Evolutionary conservation across 1,140 invertebrate species (phyloP), one percentile per base, ranked within the genome.

Genomic region (Alviniconcha marisindica): DNA sequence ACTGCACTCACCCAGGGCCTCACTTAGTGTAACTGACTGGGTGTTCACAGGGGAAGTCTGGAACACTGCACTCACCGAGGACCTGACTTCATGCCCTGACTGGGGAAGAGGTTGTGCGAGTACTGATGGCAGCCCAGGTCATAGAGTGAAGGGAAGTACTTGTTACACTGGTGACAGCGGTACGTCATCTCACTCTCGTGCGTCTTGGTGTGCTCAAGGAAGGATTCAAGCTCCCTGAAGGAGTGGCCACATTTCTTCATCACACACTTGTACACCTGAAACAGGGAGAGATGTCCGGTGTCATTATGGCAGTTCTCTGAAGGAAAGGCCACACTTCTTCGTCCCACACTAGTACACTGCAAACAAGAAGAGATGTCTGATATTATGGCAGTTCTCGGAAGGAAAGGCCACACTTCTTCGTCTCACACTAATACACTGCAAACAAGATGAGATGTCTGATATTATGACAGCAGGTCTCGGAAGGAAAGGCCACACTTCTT

Each of bases 191-290:
- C 95, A 74, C 94, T 93, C 86, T 94, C 94, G 82, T 95, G 94
- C 2, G 86, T 90, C 83, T 93, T 93, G 0, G 94, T 95, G 86
- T 96, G 95, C 73, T 95, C 94, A 40, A 96, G 90, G 87, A 96
- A 96, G n/a, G 93, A 89, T 42, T 96, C 95, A 24, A 96, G 89
- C 36, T 96, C 95, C 54, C 93, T 90, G 87, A 96, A 96, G 85
- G 95, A 95, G 84, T 93, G 89, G 28, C 93, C 94, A 89, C 95
- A 96, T 28, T 93, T 94, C 80, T 94, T 94, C 87, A 96, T 94
- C 44, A 95, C 95, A 89, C 95, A 96, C 86, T 95, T 95, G 89
- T 95, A 96, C 4, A 96, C 95, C 94, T 96, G 93, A 14, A 94
- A 89, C 85, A n/a, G 69, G n/a, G n/a, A n/a, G n/a, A n/a, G n/a